These are phyloP conservation scores for Microtus montanus DNA, from an alignment of 2,113 vertebrate species.

Conservation along the genomic window DNA sequence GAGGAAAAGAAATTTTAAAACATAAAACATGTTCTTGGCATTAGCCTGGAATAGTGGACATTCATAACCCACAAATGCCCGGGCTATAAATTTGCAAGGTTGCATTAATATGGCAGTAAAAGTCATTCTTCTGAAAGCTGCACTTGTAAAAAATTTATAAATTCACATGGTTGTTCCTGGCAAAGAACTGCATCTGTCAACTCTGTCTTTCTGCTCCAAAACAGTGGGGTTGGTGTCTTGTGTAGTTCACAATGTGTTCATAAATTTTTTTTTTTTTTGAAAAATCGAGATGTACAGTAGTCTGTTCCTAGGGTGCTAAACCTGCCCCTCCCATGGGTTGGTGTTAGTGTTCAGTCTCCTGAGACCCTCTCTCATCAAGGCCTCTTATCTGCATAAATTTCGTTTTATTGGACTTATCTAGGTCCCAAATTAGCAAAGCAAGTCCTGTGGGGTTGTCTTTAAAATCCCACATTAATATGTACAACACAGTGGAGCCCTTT, in stretches of 20 bases:
- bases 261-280: constrained; percentile 68
- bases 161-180: constrained; percentile 82
- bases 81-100: constrained; percentile 83
- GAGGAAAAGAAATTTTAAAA: constrained; percentile 80
- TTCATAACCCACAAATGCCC: constrained; percentile 79
- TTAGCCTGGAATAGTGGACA: constrained; percentile 74
- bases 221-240: constrained; percentile 57
- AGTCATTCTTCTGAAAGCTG: constrained; percentile 84
- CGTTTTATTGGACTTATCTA: constrained; percentile 65
- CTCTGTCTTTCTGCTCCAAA: constrained; percentile 72
- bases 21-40: constrained; percentile 81
- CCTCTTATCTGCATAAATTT: constrained; percentile 62
- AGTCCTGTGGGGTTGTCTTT: constrained; percentile 42
- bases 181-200: constrained; percentile 84
- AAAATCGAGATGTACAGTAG: constrained; percentile 56
- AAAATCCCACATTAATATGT: constrained; percentile 64
- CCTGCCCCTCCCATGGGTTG: constrained; percentile 14
- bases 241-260: constrained; percentile 73
- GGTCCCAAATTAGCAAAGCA: constrained; percentile 74
- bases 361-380: constrained; percentile 58
- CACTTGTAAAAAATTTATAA: constrained; percentile 89
- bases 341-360: constrained; percentile 7
- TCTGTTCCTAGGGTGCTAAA: constrained; percentile 54
- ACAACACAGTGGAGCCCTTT: constrained; percentile 17
- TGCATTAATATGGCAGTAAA: constrained; percentile 85